Evolutionary conservation across 2,113 vertebrate genomes (phyloP), one percentile per base, ranked within the genome.

Genomic region (Struthidea cinerea): DNA sequence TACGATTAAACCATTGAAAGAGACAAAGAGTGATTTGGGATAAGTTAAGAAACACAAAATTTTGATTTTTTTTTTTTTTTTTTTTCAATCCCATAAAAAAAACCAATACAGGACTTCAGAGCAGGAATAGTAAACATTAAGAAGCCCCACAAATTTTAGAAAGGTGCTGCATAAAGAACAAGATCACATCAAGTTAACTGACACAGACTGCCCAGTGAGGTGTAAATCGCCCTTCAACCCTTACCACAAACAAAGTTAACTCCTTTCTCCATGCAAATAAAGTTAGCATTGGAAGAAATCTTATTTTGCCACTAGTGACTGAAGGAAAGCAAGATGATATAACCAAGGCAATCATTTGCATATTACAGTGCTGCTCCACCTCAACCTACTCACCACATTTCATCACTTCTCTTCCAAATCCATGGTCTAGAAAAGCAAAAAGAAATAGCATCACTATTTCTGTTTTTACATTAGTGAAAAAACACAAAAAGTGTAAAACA

Each of bases 331-430:
- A 90, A 86, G 59, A 63, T 76, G 71, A 90, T 78, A 27, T 90
- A 93, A 86, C 64, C 63, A 69, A 85, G 11, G 55, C 59, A 92
- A 20, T 86, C 10, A 59, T 78, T 90, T 84, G 33, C 85, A 94
- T 49, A 13, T 94, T 21, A 53, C 75, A 96, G 75, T 35, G 46
- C 61, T 93, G 90, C 82, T 85, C 46, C 88, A 88, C 79, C 90
- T 87, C 95, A 96, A 37, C 85, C 94, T 87, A 94, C 94, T 94
- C 95, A 91, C 65, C 88, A 92, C 55, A 93, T 97, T 94, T 87
- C 73, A 87, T 33, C 52, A 9, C 26, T 89, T 91, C 57, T 32
- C 42, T 77, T 84, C 64, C 87, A 96, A 94, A 89, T 52, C 77
- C 56, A 71, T 0, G 0, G 18, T 47, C 73, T 90, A 44, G 26